A percentile compares a stretch with the other conserved stretches of the same genome.
These are phyloP conservation scores for Platichthys stellatus DNA, from an alignment of 2,113 vertebrate genomes.

Conservation along the genomic window DNA sequence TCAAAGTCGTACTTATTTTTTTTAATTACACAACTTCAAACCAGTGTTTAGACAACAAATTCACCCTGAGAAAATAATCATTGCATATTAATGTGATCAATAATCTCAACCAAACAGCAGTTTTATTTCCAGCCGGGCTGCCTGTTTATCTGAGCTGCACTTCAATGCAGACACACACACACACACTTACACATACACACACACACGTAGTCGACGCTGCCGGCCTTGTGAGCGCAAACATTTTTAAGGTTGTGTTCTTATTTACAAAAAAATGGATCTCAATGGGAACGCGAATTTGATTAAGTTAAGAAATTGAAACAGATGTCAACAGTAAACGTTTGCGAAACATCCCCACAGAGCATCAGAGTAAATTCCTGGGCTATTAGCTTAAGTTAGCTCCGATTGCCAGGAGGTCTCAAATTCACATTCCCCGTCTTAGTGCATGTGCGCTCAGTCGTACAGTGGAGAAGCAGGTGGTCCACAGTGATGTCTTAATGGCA, in stretches of 20 bases:
- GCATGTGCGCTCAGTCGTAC: constrained; percentile 3
- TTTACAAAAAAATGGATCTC: constrained; percentile 39
- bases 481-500: constrained; percentile 11
- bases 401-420: constrained; percentile 41
- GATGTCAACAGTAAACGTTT: constrained; percentile 51
- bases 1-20: constrained; percentile 56
- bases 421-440: constrained; percentile 39
- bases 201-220: not conserved
- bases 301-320: constrained; percentile 45
- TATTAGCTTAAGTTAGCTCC: constrained; percentile 39
- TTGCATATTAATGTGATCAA: constrained; percentile 74
- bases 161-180: not conserved
- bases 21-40: constrained; percentile 74
- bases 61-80: constrained; percentile 65
- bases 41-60: constrained; percentile 72
- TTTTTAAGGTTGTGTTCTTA: constrained; percentile 33
- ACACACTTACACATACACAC: not conserved
- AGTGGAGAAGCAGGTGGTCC: constrained; percentile 34
- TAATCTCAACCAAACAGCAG: constrained; percentile 62
- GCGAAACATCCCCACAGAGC: constrained; percentile 36
- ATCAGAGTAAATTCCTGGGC: constrained; percentile 50
- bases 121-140: constrained; percentile 58
- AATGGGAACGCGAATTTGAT: constrained; percentile 52
- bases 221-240: constrained; percentile 25
- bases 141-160: constrained; percentile 35